Percentiles rank a stretch among this genome's conserved stretches.
These are phyloP conservation scores for Artibeus lituratus DNA, from an alignment of 2,797 vertebrate genomes.

Conservation along the genomic window DNA sequence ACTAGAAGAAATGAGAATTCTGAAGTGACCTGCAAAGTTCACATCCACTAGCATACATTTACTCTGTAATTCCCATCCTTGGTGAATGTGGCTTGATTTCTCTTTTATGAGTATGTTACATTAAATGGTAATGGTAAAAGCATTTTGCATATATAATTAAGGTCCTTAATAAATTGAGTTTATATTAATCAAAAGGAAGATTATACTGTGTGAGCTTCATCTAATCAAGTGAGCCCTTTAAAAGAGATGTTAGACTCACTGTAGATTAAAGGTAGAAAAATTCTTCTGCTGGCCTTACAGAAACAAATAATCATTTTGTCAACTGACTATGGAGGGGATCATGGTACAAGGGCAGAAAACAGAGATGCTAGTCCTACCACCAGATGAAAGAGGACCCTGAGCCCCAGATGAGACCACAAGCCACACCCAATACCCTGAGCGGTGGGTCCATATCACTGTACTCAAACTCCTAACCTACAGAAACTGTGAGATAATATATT, in stretches of 20 bases:
- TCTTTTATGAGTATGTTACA: not conserved
- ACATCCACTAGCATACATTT: too few relatives aligned
- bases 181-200: not conserved
- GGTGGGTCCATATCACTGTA: not conserved
- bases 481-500: not conserved
- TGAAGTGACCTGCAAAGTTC: not conserved
- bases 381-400: not conserved
- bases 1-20: not conserved
- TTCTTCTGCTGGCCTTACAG: not conserved
- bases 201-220: not conserved
- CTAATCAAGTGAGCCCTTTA: not conserved
- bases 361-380: not conserved
- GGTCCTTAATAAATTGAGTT: not conserved
- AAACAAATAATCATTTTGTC: not conserved
- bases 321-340: not conserved
- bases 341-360: not conserved
- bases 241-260: not conserved
- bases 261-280: not conserved
- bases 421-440: not conserved
- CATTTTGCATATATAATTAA: not conserved
- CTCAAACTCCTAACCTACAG: not conserved
- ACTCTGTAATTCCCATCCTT: not conserved
- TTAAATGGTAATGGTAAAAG: not conserved
- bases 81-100: not conserved
- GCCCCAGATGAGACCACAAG: not conserved